Evolutionary conservation across 1,140 invertebrate genomes (phyloP).

Genomic region (Philopotamus ludificatus): DNA sequence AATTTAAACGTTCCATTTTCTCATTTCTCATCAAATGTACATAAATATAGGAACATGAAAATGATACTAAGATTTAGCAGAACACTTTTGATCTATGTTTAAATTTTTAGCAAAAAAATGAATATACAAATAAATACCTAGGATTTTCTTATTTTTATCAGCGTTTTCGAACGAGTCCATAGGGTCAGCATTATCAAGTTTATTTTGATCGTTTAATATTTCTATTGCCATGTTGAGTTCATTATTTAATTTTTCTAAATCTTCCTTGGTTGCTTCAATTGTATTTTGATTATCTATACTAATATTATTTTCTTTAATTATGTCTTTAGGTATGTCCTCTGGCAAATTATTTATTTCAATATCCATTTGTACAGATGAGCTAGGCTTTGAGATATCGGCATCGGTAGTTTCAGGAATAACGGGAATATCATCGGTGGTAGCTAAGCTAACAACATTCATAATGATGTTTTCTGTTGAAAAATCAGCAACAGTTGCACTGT

Average conservation of each 20-base stretch:
- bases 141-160: background rate
- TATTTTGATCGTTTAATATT: conserved; percentile 2
- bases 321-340: conserved; percentile 1
- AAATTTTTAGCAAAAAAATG: too few relatives aligned
- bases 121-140: too few relatives aligned
- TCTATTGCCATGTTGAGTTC: conserved; percentile 15
- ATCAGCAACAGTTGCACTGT: too few relatives aligned
- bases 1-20: too few relatives aligned
- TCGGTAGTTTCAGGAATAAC: background rate
- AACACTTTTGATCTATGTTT: too few relatives aligned
- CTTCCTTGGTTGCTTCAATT: conserved; percentile 1
- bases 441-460: conserved; percentile 9
- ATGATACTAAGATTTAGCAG: too few relatives aligned
- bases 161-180: background rate
- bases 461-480: background rate
- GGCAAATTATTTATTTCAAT: background rate
- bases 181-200: background rate
- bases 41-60: too few relatives aligned
- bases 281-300: conserved; percentile 4
- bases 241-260: conserved; percentile 3
- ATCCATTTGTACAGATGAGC: background rate
- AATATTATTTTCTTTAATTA: too few relatives aligned
- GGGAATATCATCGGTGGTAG: background rate
- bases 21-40: too few relatives aligned
- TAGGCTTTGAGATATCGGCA: background rate